Evolutionary conservation across 2,113 vertebrate genomes (phyloP), one percentile per base, ranked within the genome.

Genomic region (Benitochromis conjunctus): DNA sequence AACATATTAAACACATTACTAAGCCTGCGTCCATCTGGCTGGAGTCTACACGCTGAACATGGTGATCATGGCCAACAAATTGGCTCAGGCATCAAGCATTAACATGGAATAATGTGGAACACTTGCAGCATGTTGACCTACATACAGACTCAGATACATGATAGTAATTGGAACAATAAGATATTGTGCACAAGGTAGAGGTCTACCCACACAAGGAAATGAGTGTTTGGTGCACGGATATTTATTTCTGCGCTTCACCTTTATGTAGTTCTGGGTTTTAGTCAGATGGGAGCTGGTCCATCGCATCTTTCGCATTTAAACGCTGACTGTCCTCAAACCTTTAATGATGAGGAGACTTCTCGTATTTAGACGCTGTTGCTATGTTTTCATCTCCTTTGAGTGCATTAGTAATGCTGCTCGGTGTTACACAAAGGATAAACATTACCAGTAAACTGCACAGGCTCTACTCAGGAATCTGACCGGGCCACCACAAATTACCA

Each of bases 131-230:
- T 24, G 26, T n/a, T 57, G 58, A 85, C 81, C 74, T 83, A 77
- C 85, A 88, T 74, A 76, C 41, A 84, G 79, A 82, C 46, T 51
- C 69, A 64, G 76, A 76, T 81, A 66, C 36, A 21, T 66, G 77
- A 84, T 38, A 80, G 38, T 64, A 90, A 88, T 81, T 79, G 64
- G 21, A 71, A 86, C 79, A 86, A 66, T 81, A 38, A 54, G 12
- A 48, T 48, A 31, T 53, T 24, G 14, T 78, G 53, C 29, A 64
- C 21, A 83, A 41, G 19, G 14, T 21, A 24, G n/a, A 62, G 11
- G 29, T 81, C 58, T 81, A 54, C 43, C 13, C 38, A 79, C 31
- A 36, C 58, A 46, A 48, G 34, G 29, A 85, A 57, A 62, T 43
- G 14, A 34, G 13, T 29, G 29, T 71, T 56, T n/a, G 78, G 11